These are phyloP conservation scores for Chironomus tentans DNA, from an alignment of 2,888 invertebrate species.

Conservation along the genomic window DNA sequence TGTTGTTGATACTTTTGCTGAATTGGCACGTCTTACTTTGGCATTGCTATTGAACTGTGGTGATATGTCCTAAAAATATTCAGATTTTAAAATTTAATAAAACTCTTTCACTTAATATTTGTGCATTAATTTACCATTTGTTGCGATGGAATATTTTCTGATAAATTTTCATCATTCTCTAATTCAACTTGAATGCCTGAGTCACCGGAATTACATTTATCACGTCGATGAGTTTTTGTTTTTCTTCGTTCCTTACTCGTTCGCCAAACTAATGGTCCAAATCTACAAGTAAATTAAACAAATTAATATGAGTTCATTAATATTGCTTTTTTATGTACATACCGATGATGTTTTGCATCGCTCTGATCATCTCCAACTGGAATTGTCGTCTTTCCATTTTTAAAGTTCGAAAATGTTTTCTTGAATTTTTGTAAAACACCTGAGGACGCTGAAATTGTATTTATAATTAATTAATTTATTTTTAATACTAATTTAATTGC, in stretches of 20 bases:
- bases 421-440: slow-evolving; percentile 61
- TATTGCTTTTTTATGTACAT: background rate
- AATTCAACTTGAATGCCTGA: slow-evolving; percentile 62
- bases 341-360: slow-evolving; percentile 23
- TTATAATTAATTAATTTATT: too few species aligned
- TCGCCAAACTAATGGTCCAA: slow-evolving; percentile 63
- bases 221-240: slow-evolving; percentile 56
- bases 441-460: slow-evolving; percentile 28
- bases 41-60: slow-evolving; percentile 29
- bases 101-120: background rate
- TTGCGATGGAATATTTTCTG: slow-evolving; percentile 12
- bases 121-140: background rate
- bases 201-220: slow-evolving; percentile 65
- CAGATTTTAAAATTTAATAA: background rate
- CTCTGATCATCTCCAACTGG: background rate
- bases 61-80: slow-evolving; percentile 30
- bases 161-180: slow-evolving; percentile 38
- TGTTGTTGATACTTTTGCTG: slow-evolving; percentile 36
- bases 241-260: slow-evolving; percentile 61
- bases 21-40: slow-evolving; percentile 38
- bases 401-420: slow-evolving; percentile 53
- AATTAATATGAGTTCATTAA: background rate
- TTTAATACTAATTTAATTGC: too few species aligned
- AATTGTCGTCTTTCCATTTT: slow-evolving; percentile 30
- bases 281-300: slow-evolving; percentile 41